These are phyloP conservation scores for Dicranocentrus wangi DNA, from an alignment of 2,888 invertebrate species.

Conservation along the genomic window DNA sequence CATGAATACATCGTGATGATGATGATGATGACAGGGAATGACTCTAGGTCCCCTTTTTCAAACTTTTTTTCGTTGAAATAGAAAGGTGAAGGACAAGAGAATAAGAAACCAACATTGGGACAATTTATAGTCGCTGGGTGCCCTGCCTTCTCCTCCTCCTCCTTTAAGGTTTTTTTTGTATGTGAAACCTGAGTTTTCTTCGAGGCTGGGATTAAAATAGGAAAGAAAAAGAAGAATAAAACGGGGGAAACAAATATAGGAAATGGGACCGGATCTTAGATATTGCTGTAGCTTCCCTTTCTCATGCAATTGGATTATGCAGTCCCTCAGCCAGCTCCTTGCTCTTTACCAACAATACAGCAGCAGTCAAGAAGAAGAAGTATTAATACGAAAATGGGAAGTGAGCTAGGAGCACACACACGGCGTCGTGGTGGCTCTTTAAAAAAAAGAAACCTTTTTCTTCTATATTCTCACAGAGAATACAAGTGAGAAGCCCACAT, in stretches of 20 bases:
- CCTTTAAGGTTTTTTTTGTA: slow-evolving; percentile 11
- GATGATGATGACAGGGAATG: no score
- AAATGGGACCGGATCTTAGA: slow-evolving; percentile 37
- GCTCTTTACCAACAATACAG: slow-evolving; percentile 34
- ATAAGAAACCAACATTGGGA: not conserved
- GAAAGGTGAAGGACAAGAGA: slow-evolving; percentile 52
- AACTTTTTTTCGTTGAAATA: slow-evolving; percentile 17
- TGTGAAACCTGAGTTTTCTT: not conserved
- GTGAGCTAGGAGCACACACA: slow-evolving; percentile 30
- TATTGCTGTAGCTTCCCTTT: slow-evolving; percentile 37
- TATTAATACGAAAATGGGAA: slow-evolving; percentile 30
- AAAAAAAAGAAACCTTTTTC: not conserved
- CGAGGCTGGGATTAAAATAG: slow-evolving; percentile 1
- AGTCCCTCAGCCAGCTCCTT: no score
- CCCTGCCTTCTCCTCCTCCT: not conserved
- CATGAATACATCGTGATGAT: no score
- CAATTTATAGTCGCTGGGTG: not conserved
- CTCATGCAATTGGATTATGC: slow-evolving; percentile 4
- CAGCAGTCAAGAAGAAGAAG: no score
- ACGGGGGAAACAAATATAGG: slow-evolving; percentile 19
- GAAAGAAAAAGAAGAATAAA: not conserved
- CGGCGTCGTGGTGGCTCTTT: not conserved
- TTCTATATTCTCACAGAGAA: no score
- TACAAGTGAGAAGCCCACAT: no score
- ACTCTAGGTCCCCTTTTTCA: no score